Conservation (phyloP, 2,888 invertebrate genomes). For the Nomada hirtipes region DNA sequence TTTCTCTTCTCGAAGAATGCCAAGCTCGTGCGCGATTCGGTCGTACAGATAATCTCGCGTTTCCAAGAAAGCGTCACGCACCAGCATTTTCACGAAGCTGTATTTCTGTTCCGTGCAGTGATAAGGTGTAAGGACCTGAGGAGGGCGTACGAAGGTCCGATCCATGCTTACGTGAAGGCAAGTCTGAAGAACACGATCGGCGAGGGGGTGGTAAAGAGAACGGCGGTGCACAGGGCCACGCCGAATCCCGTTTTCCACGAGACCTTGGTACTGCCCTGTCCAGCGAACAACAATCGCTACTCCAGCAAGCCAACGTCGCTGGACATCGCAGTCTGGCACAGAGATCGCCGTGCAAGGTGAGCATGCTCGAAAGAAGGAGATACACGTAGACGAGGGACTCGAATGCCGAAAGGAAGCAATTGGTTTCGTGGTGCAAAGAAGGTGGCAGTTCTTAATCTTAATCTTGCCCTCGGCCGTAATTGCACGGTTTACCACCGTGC, state of each 20-base stretch:
- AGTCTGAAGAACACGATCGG: constrained; percentile 83
- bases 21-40: not conserved
- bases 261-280: constrained; percentile 89
- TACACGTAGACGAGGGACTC: not conserved
- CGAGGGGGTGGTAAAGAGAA: constrained; percentile 89
- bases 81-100: constrained; percentile 15
- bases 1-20: not conserved
- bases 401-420: not conserved
- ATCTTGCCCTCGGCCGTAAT: not conserved
- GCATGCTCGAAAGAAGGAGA: constrained; percentile 74
- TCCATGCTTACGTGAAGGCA: constrained; percentile 94
- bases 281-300: constrained; percentile 80
- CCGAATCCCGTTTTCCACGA: constrained; percentile 92
- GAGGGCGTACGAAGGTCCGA: constrained; percentile 88
- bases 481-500: constrained; percentile 2
- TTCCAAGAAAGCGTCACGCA: not conserved
- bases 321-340: constrained; percentile 94
- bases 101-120: constrained; percentile 85
- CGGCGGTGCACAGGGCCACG: constrained; percentile 92
- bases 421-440: not conserved
- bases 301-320: constrained; percentile 86
- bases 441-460: not conserved
- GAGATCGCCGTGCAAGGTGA: constrained; percentile 93
- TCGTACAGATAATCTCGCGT: not conserved
- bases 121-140: constrained; percentile 91